These are phyloP conservation scores for Dicyrtomina minuta DNA, from an alignment of 2,888 invertebrate genomes.

Conservation along the genomic window DNA sequence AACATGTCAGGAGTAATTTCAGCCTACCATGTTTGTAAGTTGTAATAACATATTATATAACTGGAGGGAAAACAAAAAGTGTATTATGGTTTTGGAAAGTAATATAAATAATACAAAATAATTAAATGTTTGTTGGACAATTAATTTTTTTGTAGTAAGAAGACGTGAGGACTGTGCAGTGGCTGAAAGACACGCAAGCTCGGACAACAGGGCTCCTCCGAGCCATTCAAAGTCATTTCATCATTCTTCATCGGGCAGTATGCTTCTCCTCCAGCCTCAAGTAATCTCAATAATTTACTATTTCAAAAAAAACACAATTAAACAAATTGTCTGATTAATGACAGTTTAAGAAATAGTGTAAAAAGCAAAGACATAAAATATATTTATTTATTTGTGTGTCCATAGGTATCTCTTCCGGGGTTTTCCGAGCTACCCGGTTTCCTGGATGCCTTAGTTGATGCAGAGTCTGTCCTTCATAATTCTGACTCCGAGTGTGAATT, in stretches of 20 bases:
- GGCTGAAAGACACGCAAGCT: slow-evolving; percentile 42
- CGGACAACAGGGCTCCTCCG: slow-evolving; percentile 41
- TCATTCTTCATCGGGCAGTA: slow-evolving; percentile 73
- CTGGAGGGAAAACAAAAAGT: too few relatives aligned
- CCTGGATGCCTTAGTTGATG: slow-evolving; percentile 53
- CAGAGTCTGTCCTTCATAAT: slow-evolving; percentile 52
- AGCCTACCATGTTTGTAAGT: slow-evolving; percentile 1
- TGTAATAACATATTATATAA: too few relatives aligned
- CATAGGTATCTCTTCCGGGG: slow-evolving; percentile 53
- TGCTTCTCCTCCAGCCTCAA: slow-evolving; percentile 92
- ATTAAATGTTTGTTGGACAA: too few relatives aligned
- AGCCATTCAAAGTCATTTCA: slow-evolving; percentile 47
- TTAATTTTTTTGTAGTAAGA: slow-evolving; percentile 41
- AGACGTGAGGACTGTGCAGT: slow-evolving; percentile 50
- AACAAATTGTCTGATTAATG: background rate
- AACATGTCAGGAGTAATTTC: slow-evolving; percentile 9
- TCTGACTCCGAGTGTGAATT: slow-evolving; percentile 52
- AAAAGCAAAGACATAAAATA: background rate
- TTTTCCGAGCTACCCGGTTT: slow-evolving; percentile 53
- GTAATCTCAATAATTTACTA: slow-evolving; percentile 62
- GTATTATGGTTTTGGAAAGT: too few relatives aligned
- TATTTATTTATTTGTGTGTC: slow-evolving; percentile 5
- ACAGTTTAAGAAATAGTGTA: too few relatives aligned
- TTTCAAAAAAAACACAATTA: background rate
- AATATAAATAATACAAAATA: too few relatives aligned